Evolutionary conservation across 2,888 invertebrate species (phyloP), one percentile per base, ranked within the genome.

Genomic region (Teinopalpus imperialis): DNA sequence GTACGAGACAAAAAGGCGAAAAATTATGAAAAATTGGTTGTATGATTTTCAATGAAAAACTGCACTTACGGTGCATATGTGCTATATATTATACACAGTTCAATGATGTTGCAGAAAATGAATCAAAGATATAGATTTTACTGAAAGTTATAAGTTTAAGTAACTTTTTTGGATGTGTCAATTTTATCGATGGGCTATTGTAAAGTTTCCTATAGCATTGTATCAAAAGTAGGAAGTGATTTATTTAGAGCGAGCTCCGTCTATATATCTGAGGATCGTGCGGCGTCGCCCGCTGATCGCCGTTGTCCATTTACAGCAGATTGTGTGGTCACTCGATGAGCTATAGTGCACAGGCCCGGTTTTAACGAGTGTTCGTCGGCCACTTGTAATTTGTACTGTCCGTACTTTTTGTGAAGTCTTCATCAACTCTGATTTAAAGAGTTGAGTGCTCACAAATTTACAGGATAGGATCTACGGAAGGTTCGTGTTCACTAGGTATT

Each of bases 171-270:
- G 8, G 23, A 3, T 23, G 8, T 23, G 23, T 23, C 23, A 27
- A 16, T 12, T 18, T 32, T 6, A 40, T n/a, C 12, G 20, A 23
- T n/a, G 29, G 23, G 12, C 39, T 29, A 16, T 41, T 29, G 30
- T 44, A 39, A 35, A 49, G 52, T 58, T 59, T 54, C 56, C 57
- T 56, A 54, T 53, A 58, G 63, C 63, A 70, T 75, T 75, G 75
- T 80, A 76, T 71, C 67, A 63, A 67, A 67, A 74, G 74, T 66
- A 81, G 83, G 83, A 85, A 85, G 82, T 82, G 82, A 85, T 86
- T 85, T 85, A 86, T 86, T 73, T 75, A 69, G 74, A 78, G 74
- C 79, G 72, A 61, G 66, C 68, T 60, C 65, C 57, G 62, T 63
- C 73, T 64, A 72, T 77, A 77, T 82, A 81, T 81, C 81, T 75